Evolutionary conservation across 1,140 invertebrate species (phyloP), one percentile per base, ranked within the genome.

Genomic region (Drosophila baimaii): DNA sequence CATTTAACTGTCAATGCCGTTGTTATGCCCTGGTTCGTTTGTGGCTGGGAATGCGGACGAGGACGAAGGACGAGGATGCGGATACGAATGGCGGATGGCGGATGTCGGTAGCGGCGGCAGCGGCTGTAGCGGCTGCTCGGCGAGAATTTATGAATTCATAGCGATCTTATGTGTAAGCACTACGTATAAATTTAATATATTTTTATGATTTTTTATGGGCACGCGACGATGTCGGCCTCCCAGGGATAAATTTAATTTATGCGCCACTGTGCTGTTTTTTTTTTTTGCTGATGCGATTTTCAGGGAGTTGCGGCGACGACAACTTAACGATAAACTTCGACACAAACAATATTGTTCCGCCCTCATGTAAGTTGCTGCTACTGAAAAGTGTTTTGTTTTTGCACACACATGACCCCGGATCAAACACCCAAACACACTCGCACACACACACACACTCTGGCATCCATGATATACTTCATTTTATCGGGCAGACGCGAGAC

Each of bases 321-420:
- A 69, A 88, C 63, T 89, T 86, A 88, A 88, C 83, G 83, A 86
- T 86, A 83, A 86, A 83, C 74, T 79, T 66, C 57, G 81, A 84
- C 77, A 81, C 68, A 66, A 85, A 84, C 81, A 78, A 85, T 77
- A 77, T 80, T 83, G 80, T 83, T 82, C 65, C 74, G 37, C 59
- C 44, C 77, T 43, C 62, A 44, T 73, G 63, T 69, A 65, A 74
- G 63, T 74, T 74, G 54, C 63, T 55, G 37, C 39, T 49, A 55
- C 65, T 79, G 65, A 70, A 85, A 75, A 82, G 79, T 81, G 81
- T 76, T 70, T 85, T 86, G 81, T 85, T 81, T 86, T 82, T 72
- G 59, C 83, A 57, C 75, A 80, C 71, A 74, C 69, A 73, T 70
- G 63, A 68, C 46, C 66, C 65, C 46, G 43, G 33, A 41, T 59